Conservation (phyloP, 2,113 vertebrate genomes). For the Pygoscelis adeliae region DNA sequence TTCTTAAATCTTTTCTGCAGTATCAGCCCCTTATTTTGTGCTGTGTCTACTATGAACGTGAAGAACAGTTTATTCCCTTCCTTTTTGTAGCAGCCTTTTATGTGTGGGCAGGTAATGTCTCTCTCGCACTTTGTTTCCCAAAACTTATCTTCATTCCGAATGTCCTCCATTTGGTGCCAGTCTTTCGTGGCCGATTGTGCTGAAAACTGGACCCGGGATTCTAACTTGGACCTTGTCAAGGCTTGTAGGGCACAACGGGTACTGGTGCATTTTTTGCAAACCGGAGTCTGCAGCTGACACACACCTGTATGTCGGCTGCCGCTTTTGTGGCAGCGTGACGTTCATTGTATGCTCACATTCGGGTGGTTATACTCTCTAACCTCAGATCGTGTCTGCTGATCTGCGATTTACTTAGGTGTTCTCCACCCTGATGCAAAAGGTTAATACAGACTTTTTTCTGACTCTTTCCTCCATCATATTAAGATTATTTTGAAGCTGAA, state of each 20-base stretch:
- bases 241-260: not conserved
- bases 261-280: not conserved
- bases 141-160: not conserved
- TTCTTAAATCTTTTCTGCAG: not conserved
- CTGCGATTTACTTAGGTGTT: rapidly evolving
- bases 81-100: not conserved
- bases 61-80: not conserved
- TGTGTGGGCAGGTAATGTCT: not conserved
- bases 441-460: not conserved
- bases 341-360: rapidly evolving
- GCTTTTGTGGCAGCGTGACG: not conserved
- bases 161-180: not conserved
- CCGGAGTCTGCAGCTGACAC: not conserved
- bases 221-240: not conserved
- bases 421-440: not conserved
- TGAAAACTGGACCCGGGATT: not conserved
- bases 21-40: not conserved
- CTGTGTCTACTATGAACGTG: not conserved
- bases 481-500: not conserved
- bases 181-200: not conserved
- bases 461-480: not conserved
- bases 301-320: not conserved
- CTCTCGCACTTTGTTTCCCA: not conserved
- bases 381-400: rapidly evolving
- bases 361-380: not conserved